Evolutionary conservation across 2,888 invertebrate genomes (phyloP).

Genomic region (Sphaeridia pumilis): DNA sequence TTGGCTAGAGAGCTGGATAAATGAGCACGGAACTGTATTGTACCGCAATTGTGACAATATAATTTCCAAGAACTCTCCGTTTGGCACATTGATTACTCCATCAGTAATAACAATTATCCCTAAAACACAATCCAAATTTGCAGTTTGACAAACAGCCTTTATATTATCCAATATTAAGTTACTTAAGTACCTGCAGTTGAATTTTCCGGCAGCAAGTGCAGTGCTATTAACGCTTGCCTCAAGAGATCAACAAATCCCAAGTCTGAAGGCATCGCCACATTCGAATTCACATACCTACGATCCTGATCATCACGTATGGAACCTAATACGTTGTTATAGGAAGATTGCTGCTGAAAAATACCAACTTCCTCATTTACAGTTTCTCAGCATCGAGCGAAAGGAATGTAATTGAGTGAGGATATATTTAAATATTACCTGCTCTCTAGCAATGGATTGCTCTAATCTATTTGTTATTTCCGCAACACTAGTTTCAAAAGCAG

Average conservation of each 20-base stretch:
- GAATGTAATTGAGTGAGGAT: no score
- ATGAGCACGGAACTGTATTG: slow-evolving; percentile 60
- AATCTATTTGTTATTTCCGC: slow-evolving; percentile 21
- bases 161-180: no score
- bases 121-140: no score
- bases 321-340: no score
- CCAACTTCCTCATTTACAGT: no score
- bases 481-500: slow-evolving; percentile 27
- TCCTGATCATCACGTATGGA: slow-evolving; percentile 16
- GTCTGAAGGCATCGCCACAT: slow-evolving; percentile 50
- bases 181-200: slow-evolving; percentile 62
- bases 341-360: no score
- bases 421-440: no score
- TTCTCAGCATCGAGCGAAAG: no score
- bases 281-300: slow-evolving; percentile 1
- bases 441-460: slow-evolving; percentile 13
- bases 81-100: slow-evolving; percentile 55
- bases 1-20: slow-evolving; percentile 56
- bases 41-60: slow-evolving; percentile 59
- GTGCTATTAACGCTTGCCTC: slow-evolving; percentile 60
- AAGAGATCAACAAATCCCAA: slow-evolving; percentile 63
- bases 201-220: slow-evolving; percentile 61
- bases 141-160: no score
- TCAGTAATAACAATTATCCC: slow-evolving; percentile 62
- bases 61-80: slow-evolving; percentile 57